These are phyloP conservation scores for Urocolius indicus DNA, from an alignment of 2,113 vertebrate species.

Conservation along the genomic window DNA sequence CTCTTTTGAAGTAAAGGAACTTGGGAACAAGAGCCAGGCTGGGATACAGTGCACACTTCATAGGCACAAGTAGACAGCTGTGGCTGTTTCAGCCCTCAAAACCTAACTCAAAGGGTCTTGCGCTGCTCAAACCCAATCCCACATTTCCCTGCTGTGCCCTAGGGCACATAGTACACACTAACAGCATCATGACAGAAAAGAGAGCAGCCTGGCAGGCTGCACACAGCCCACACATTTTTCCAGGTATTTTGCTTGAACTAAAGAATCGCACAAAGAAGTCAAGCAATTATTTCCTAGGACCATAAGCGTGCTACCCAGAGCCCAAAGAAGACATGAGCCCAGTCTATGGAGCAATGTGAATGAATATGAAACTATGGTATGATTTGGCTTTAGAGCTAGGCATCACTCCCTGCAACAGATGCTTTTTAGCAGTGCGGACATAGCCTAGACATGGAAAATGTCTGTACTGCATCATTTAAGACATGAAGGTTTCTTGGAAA, in stretches of 20 bases:
- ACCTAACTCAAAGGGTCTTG: not conserved
- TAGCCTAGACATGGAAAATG: not conserved
- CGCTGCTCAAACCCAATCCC: not conserved
- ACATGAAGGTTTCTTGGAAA: not conserved
- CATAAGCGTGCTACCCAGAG: not conserved
- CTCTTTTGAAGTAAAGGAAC: not conserved
- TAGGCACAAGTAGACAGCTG: accelerated
- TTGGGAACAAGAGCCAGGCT: accelerated
- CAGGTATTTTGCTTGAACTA: not conserved
- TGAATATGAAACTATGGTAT: not conserved
- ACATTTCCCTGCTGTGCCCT: not conserved
- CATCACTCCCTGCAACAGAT: not conserved
- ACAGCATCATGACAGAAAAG: not conserved
- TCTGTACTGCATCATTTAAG: not conserved
- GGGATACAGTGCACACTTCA: not conserved
- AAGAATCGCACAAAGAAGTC: not conserved
- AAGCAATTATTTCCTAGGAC: not conserved
- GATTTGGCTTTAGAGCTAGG: not conserved
- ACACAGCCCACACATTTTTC: not conserved
- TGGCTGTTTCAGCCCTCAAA: not conserved
- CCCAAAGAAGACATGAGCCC: not conserved
- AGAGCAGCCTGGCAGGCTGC: not conserved
- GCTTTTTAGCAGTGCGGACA: not conserved
- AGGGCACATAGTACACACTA: not conserved
- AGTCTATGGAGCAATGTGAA: not conserved